Percentiles rank a stretch among this genome's conserved stretches.
These are phyloP conservation scores for Campoletis sonorensis DNA, from an alignment of 1,140 invertebrate species.

Conservation along the genomic window DNA sequence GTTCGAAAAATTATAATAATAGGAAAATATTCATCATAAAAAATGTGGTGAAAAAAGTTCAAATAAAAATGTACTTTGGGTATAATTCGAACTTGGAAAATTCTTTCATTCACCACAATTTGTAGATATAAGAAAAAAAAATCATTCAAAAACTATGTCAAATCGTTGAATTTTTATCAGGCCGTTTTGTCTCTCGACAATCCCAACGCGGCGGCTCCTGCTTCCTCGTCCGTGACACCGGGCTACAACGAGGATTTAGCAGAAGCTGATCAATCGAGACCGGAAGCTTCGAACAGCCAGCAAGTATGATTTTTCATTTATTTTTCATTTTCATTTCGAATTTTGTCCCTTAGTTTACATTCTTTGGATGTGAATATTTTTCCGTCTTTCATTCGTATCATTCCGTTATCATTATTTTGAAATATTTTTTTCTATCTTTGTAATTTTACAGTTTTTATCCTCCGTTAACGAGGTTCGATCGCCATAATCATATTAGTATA, in stretches of 20 bases:
- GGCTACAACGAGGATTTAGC: slow-evolving; percentile 75
- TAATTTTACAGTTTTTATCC: too few species aligned
- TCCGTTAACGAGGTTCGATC: too few species aligned
- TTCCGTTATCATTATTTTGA: too few species aligned
- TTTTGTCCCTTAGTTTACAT: not conserved
- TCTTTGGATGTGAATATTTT: not conserved
- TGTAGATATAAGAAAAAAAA: not conserved
- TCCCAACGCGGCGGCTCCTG: slow-evolving; percentile 44
- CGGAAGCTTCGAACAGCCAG: slow-evolving; percentile 64
- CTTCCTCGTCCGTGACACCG: slow-evolving; percentile 54
- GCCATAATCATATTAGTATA: too few species aligned
- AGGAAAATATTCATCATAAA: too few species aligned
- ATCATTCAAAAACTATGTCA: not conserved
- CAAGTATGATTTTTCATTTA: slow-evolving; percentile 59
- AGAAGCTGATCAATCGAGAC: slow-evolving; percentile 76
- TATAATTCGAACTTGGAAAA: too few species aligned
- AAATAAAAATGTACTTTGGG: too few species aligned
- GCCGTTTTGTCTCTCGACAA: slow-evolving; percentile 49
- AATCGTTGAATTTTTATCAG: slow-evolving; percentile 42
- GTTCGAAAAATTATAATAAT: too few species aligned
- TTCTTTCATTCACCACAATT: too few species aligned
- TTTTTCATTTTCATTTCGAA: not conserved
- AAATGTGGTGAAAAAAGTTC: too few species aligned
- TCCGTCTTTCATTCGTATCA: too few species aligned
- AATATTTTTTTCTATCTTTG: too few species aligned